Percentiles rank a stretch among this genome's conserved stretches.
These are phyloP conservation scores for Syngnathoides biaculeatus DNA, from an alignment of 2,113 vertebrate genomes.

Conservation along the genomic window DNA sequence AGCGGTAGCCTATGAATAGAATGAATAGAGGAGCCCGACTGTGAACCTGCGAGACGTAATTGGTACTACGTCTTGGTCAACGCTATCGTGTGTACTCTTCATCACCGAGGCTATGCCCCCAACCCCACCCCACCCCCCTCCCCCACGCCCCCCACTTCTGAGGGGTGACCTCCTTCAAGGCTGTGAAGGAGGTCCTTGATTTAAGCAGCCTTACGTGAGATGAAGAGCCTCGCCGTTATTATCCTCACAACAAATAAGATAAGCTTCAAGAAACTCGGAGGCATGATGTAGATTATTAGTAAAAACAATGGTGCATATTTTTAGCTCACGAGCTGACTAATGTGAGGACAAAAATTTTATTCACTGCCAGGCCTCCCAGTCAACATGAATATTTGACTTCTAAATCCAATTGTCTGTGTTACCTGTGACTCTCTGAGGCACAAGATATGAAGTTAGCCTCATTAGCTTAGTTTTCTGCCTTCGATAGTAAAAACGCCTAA, in stretches of 20 bases:
- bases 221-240: neutral
- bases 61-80: conserved; percentile 19
- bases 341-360: no score
- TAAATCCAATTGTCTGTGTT: no score
- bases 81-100: conserved; percentile 22
- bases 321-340: no score
- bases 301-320: neutral
- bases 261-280: no score
- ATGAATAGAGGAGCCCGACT: conserved; percentile 24
- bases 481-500: no score
- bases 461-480: no score
- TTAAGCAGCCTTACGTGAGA: neutral
- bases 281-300: neutral
- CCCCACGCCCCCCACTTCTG: no score
- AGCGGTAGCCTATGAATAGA: conserved; percentile 11
- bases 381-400: no score
- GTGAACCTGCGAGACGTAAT: neutral
- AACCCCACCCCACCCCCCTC: no score
- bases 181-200: neutral
- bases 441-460: neutral
- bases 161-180: conserved; percentile 19
- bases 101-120: conserved; percentile 34
- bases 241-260: neutral
- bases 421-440: neutral
- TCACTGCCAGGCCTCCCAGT: no score